A percentile compares a stretch with the other conserved stretches of the same genome.
phyloP scores from a whole-genome alignment of 1,140 invertebrate species.

The Lucilia cuprina region DNA sequence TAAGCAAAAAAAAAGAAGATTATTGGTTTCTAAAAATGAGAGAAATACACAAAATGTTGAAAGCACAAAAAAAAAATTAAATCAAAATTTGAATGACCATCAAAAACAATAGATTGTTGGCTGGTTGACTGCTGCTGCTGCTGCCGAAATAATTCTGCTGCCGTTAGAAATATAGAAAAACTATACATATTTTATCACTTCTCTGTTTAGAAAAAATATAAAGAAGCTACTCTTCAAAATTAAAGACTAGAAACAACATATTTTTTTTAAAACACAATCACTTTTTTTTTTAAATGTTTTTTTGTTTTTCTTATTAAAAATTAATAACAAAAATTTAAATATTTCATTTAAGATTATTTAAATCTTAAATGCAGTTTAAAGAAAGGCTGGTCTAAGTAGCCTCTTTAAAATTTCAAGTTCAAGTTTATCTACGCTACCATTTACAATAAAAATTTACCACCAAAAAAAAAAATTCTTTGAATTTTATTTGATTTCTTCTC shows the following conservation, averaged over 20 bases:
- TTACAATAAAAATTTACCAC: background rate
- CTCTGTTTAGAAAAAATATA: background rate
- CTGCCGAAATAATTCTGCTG: background rate
- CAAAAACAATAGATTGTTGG: background rate
- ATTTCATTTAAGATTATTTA: too few relatives aligned
- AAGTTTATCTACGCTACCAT: background rate
- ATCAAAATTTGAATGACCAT: slow-evolving; percentile 6
- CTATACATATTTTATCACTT: background rate
- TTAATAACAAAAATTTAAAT: too few relatives aligned
- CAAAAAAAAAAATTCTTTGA: background rate
- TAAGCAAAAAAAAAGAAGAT: background rate
- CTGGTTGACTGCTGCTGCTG: background rate
- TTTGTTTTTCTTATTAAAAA: background rate
- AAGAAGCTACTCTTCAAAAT: background rate
- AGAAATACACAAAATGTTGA: background rate
- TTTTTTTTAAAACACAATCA: background rate
- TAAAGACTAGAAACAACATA: background rate
- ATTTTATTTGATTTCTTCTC: background rate
- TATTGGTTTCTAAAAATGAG: background rate
- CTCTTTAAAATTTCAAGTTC: background rate
- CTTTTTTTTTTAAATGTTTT: background rate
- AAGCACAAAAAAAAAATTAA: background rate
- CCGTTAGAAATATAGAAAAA: background rate
- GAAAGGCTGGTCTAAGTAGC: background rate
- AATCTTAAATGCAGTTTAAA: background rate